Base-by-base conservation (phyloP, 2,113 vertebrate species). In the Macaca mulatta region DNA sequence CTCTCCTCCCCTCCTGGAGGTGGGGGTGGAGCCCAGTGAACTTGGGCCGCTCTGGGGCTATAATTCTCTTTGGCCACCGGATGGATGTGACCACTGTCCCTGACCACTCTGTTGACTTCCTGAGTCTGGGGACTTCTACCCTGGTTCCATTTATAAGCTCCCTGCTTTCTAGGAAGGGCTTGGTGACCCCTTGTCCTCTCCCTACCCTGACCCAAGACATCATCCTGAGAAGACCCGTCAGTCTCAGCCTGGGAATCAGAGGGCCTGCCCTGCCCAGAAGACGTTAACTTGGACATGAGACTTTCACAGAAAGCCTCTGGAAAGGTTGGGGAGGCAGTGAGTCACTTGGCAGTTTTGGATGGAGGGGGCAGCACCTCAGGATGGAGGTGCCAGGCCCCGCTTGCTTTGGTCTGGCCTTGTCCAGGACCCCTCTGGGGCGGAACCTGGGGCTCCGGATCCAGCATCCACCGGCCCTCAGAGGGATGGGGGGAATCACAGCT, bases 401-500 rank as follows among this genome's bases (percentile, higher is more conserved):
- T 89, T 94, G 97, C 97, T 98, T 98, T 97, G 97, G 98, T 98
- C 96, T 98, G 90, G 95, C 74, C 59, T 45, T 1, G 11, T 93
- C 97, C 92, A 91, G 55, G 69, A 94, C 80, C 78, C 84, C 82
- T 94, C 96, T 57, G 55, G 43, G 57, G 52, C 10, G 16, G 93
- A 89, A 88, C 79, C 93, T 89, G 52, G 59, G 89, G 93, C 91
- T 96, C 92, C 83, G 80, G 90, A 83, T 61, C 78, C 96, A 89
- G 93, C 75, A 78, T 87, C 96, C 1, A 0, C 64, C 67, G 70
- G 87, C 74, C 93, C 94, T 67, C 78, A 81, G 95, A 97, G 92
- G 95, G 95, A 38, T 4, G 35, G 50, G 61, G 77, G 30, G 52
- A 12, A 90, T 98, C 98, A 99, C 98, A 99, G 99, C 98, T 99